Base-by-base conservation (phyloP, 2,113 vertebrate genomes). In the Lonchura striata region DNA sequence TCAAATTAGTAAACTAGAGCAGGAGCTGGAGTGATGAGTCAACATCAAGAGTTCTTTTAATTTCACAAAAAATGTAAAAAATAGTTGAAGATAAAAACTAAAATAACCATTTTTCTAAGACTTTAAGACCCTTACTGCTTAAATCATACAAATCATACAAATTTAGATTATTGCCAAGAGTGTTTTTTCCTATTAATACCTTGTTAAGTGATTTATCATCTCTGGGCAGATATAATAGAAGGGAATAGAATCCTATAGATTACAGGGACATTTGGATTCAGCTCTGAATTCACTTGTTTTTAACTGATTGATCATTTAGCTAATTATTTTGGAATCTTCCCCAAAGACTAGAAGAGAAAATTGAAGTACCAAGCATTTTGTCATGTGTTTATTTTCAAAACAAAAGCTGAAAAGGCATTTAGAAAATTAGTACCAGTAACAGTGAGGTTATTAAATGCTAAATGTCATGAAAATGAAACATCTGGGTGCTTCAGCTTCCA, bases 391-490 rank as follows among this genome's bases (percentile, higher is more conserved):
- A 1, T 85, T 92, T 94, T 72, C 46, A 82, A 87, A 95, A 57
- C 17, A 82, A 76, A 89, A 79, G 28, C 60, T 53, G 42, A 95
- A 82, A 86, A 65, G 12, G 23, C 70, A 87, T 52, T 82, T 91
- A 52, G 54, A 89, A 82, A 91, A 88, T 85, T 82, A 86, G 24
- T 66, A 68, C 8, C 3, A 1, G 37, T 50, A 57, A 47, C 31
- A 60, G 16, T 39, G 54, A 75, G 31, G 41, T 86, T 88, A 92
- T 79, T 84, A 86, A 91, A 91, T 64, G 50, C 23, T 89, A 76
- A 91, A 95, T 77, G 63, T 44, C 75, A 83, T 41, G 68, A 91
- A 92, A 91, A 91, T 71, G 8, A 80, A 94, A 88, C n/a, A 65
- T 72, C 50, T 47, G 65, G 15, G 35, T 86, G 13, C 35, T 94